phyloP scores from a whole-genome alignment of 2,797 vertebrate genomes.

The Rhynchotus rufescens region DNA sequence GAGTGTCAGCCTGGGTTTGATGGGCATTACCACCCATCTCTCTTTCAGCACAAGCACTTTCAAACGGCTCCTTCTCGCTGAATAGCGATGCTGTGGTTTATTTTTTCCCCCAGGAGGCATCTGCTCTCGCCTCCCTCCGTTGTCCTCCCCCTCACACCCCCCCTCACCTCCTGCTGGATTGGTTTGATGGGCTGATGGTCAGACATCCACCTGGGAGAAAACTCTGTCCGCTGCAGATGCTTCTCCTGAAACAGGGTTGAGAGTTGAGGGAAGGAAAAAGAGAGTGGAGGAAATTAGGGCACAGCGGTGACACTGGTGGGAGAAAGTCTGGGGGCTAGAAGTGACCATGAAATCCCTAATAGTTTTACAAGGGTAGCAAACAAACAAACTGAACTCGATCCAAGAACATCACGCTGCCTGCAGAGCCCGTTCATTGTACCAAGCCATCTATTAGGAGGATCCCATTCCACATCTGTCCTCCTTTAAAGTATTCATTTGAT shows the following conservation, averaged over 20 bases:
- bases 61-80: conserved; percentile 58
- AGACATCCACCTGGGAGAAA: conserved; percentile 82
- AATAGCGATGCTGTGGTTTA: conserved; percentile 67
- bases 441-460: neutral
- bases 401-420: conserved; percentile 18
- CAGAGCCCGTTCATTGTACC: neutral
- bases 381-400: conserved; percentile 50
- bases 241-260: conserved; percentile 84
- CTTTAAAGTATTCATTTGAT: neutral
- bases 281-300: conserved; percentile 72
- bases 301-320: conserved; percentile 29
- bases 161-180: conserved; percentile 83
- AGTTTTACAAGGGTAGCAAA: conserved; percentile 43
- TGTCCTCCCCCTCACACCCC: conserved; percentile 52
- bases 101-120: conserved; percentile 65
- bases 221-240: conserved; percentile 88
- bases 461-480: neutral
- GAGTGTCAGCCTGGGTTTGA: conserved; percentile 60
- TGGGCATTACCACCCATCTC: conserved; percentile 69
- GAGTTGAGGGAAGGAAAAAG: conserved; percentile 68
- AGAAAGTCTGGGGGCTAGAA: conserved; percentile 44
- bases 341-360: conserved; percentile 63
- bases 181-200: conserved; percentile 83
- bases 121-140: conserved; percentile 60
- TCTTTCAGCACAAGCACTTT: conserved; percentile 68